Base-by-base conservation (phyloP, 2,888 invertebrate species). In the Mellilla xanthometata region DNA sequence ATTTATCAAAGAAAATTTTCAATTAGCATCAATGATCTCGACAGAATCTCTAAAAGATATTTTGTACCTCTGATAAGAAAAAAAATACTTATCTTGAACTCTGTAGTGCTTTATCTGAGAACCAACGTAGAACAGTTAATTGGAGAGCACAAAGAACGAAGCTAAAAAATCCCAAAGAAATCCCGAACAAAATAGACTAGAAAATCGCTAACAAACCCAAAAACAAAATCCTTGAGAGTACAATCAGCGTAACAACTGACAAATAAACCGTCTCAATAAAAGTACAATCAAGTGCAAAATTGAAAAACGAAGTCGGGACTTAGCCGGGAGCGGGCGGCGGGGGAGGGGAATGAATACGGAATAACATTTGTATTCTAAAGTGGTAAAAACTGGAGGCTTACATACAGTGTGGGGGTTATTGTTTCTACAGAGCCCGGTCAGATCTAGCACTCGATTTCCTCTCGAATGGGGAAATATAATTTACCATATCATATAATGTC, bases 361-460 rank as follows among this genome's bases (percentile, higher is more conserved):
- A 49, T 45, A 42, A 32, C 40, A 44, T 45, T 46, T 30, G 39
- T 40, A 49, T 52, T 43, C 38, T 49, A 52, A 42, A 39, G 45
- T 39, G 24, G 41, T n/a, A 40, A 44, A 45, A 48, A 48, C 48
- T 48, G 49, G 47, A 44, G 41, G 38, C 39, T 12, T 11, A 27
- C 19, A 47, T 44, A 36, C 51, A 38, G 43, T 49, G 29, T 23
- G 40, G 33, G 31, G 48, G 54, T 54, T 60, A 58, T 54, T 60
- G 54, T 55, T 52, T 50, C 48, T 53, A 13, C 49, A 54, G 52
- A 51, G 54, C 53, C 45, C 51, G 60, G 32, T n/a, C n/a, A n/a
- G n/a, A n/a, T n/a, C n/a, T n/a, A n/a, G n/a, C n/a, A n/a, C n/a
- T n/a, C n/a, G n/a, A n/a, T n/a, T n/a, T n/a, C n/a, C n/a, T n/a